Percentiles rank a stretch among this genome's conserved stretches.
phyloP scores from a whole-genome alignment of 37 sponge, comb jelly and placozoan genomes.

The Bolinopsis microptera region DNA sequence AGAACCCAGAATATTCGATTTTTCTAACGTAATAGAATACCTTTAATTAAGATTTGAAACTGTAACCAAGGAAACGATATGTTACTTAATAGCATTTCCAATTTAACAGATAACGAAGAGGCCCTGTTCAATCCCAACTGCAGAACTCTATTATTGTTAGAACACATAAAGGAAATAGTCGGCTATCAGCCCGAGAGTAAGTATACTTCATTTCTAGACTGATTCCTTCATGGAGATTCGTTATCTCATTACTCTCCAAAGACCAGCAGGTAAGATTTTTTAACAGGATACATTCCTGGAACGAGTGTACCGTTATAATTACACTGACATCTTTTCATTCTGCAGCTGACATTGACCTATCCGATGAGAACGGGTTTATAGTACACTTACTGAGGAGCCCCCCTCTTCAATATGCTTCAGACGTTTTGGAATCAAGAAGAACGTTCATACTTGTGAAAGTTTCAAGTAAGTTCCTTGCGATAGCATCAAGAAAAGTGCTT shows the following conservation, averaged over 20 bases:
- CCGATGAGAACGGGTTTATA: constrained; percentile 62
- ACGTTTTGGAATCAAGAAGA: constrained; percentile 44
- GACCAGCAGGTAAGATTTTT: too few species aligned
- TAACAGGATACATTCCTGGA: too few species aligned
- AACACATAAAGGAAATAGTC: constrained; percentile 46
- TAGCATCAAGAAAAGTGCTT: not conserved
- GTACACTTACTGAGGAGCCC: constrained; percentile 11
- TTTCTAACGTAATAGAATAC: too few species aligned
- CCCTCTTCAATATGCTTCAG: constrained; percentile 54
- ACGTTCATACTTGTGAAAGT: constrained; percentile 60
- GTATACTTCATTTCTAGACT: not conserved
- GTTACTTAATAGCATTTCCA: not conserved
- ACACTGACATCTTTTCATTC: too few species aligned
- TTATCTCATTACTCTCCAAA: too few species aligned
- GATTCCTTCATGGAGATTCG: too few species aligned
- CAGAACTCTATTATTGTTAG: constrained; percentile 39
- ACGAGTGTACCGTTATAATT: too few species aligned
- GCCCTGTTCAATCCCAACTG: constrained; percentile 56
- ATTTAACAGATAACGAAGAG: constrained; percentile 17
- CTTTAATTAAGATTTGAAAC: too few species aligned
- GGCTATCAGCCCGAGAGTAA: constrained; percentile 56
- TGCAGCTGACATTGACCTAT: constrained; percentile 57
- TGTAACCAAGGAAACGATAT: not conserved
- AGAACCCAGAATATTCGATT: too few species aligned
- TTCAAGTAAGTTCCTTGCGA: constrained; percentile 39